A percentile compares a stretch with the other conserved stretches of the same genome.
phyloP scores from a whole-genome alignment of 2,113 vertebrate species.

The Cathartes aura region DNA sequence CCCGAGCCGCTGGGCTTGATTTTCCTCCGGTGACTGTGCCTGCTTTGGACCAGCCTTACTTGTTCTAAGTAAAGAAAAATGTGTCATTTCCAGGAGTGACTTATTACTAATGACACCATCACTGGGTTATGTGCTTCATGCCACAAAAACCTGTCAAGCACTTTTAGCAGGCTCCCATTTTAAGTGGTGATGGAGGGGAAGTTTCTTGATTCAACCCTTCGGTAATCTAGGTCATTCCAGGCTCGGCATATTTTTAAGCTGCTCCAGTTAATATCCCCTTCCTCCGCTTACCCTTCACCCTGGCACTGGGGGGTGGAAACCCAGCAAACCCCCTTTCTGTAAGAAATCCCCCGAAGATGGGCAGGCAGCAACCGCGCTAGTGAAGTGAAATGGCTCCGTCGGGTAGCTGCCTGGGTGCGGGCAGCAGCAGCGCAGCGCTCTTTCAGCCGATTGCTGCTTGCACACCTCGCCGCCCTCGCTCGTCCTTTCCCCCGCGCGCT shows the following conservation, averaged over 20 bases:
- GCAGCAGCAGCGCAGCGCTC: background rate
- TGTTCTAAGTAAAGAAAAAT: conserved; percentile 72
- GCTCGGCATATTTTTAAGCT: conserved; percentile 24
- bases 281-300: background rate
- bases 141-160: conserved; percentile 70
- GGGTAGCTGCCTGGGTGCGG: background rate
- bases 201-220: conserved; percentile 47
- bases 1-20: conserved; percentile 24
- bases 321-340: background rate
- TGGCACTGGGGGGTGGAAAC: background rate
- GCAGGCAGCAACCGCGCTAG: background rate
- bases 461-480: background rate
- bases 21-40: conserved; percentile 49
- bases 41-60: conserved; percentile 45
- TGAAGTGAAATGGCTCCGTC: conserved; percentile 15
- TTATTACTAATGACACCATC: conserved; percentile 73
- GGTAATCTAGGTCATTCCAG: conserved; percentile 58
- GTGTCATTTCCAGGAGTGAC: conserved; percentile 72
- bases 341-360: background rate
- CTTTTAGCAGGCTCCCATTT: conserved; percentile 69
- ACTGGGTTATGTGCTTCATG: conserved; percentile 66
- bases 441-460: background rate
- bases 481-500: background rate
- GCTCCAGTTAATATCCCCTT: background rate
- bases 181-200: conserved; percentile 59